Percentiles rank a stretch among this genome's conserved stretches.
Evolutionary conservation across 35 echinoderm and acorn worm species (phyloP).

Genomic region (Acanthaster planci): DNA sequence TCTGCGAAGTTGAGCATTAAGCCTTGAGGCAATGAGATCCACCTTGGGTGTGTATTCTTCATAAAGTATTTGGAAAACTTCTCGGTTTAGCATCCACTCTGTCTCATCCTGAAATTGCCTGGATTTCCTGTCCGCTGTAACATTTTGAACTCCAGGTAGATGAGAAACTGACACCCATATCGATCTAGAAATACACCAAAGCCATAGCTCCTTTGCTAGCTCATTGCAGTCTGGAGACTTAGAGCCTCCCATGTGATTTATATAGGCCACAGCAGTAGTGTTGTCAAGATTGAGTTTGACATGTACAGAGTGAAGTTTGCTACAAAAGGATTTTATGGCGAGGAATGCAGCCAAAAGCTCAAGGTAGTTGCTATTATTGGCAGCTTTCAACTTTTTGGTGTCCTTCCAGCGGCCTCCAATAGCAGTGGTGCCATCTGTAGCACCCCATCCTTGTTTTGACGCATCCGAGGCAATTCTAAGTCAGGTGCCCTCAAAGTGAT

Average conservation of each 20-base stretch:
- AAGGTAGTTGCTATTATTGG: slow-evolving; percentile 47
- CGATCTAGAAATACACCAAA: slow-evolving; percentile 57
- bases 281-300: slow-evolving; percentile 60
- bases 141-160: slow-evolving; percentile 56
- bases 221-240: slow-evolving; percentile 66
- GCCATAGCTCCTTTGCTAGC: slow-evolving; percentile 63
- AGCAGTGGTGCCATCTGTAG: slow-evolving; percentile 39
- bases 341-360: slow-evolving; percentile 43
- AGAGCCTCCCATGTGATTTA: slow-evolving; percentile 63
- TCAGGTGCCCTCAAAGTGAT: slow-evolving; percentile 44
- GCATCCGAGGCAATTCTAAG: slow-evolving; percentile 48
- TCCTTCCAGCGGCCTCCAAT: slow-evolving; percentile 61
- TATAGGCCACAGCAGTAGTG: slow-evolving; percentile 65
- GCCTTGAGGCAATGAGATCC: slow-evolving; percentile 76
- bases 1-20: slow-evolving; percentile 54
- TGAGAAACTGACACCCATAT: slow-evolving; percentile 69
- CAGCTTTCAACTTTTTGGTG: slow-evolving; percentile 11
- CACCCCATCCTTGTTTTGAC: slow-evolving; percentile 57
- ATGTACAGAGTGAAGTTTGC: slow-evolving; percentile 34
- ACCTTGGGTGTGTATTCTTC: slow-evolving; percentile 43
- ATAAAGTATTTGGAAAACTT: slow-evolving; percentile 55
- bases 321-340: slow-evolving; percentile 57
- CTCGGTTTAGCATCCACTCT: slow-evolving; percentile 71
- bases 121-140: slow-evolving; percentile 60
- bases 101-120: slow-evolving; percentile 59